Evolutionary conservation across 2,888 invertebrate genomes (phyloP).

Genomic region (Pterostichus madidus): DNA sequence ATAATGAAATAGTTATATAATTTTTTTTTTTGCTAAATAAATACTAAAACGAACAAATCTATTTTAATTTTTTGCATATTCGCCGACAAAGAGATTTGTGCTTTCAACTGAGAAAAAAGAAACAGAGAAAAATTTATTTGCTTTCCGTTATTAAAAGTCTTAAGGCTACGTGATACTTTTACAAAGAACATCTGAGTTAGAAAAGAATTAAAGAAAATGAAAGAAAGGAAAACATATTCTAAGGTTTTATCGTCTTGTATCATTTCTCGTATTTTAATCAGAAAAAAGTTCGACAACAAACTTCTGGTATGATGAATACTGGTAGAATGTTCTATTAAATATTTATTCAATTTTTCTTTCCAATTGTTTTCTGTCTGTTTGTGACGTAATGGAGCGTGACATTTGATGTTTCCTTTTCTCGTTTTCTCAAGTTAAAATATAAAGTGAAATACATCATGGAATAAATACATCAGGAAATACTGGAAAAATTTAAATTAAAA

Average conservation of each 20-base stretch:
- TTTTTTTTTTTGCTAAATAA: not conserved
- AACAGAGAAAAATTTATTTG: constrained; percentile 21
- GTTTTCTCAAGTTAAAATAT: not conserved
- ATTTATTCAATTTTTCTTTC: not conserved
- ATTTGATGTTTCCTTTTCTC: not conserved
- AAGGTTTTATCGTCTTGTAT: constrained; percentile 1
- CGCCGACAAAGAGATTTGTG: constrained; percentile 4
- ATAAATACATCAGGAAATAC: too few species aligned
- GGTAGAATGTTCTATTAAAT: constrained; percentile 12
- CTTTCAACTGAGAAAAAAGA: not conserved
- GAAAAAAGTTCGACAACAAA: constrained; percentile 1
- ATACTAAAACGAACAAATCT: not conserved
- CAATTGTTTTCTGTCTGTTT: not conserved
- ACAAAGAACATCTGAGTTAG: constrained; percentile 10
- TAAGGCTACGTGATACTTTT: constrained; percentile 12
- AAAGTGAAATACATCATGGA: too few species aligned
- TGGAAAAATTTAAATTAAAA: too few species aligned
- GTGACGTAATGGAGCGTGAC: not conserved
- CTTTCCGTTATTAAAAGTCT: constrained; percentile 14
- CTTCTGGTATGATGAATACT: not conserved
- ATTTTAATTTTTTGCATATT: not conserved
- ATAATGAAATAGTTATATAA: not conserved
- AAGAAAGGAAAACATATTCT: not conserved
- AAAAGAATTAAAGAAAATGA: constrained; percentile 24
- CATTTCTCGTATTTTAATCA: not conserved